Evolutionary conservation across 1,140 invertebrate genomes (phyloP), one percentile per base, ranked within the genome.

Genomic region (Aphis craccivora): DNA sequence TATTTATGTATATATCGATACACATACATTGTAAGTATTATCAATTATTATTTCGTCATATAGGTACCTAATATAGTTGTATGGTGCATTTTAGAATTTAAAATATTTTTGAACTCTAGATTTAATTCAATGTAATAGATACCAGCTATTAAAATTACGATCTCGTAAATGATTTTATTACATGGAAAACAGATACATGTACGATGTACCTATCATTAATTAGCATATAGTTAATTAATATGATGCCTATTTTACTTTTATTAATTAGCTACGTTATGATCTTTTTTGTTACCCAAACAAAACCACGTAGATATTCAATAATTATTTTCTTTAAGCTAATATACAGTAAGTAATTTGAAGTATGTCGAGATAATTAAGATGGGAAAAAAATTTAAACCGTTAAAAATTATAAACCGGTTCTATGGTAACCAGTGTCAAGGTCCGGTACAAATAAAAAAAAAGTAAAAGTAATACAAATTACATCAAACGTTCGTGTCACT

Each of bases 391-490:
- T 6, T 18, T 86, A 48, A 43, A 87, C 40, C 23, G 40, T 87
- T 87, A 87, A 87, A 45, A 45, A 86, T 23, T 45, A 87, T 30
- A 87, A 45, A 87, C 30, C 40, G 43, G 84, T 45, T 87, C 43
- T 45, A 11, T 30, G 25, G 84, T 87, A 87, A 87, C 43, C 25
- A 45, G 40, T 87, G 84, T 30, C 84, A 45, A 43, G 84, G 84
- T 87, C 40, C 43, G 30, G 25, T 87, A 43, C 9, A 18, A 35
- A 40, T 35, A 51, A 40, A 84, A 25, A 18, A 88, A 87, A 87
- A 88, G 86, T 88, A 88, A 48, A 88, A 51, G 86, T 25, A 88
- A 51, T 3, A 43, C 43, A 87, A 87, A 43, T 43, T 86, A 45
- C 84, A 87, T 87, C 25, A n/a, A 48, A 87, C 30, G 25, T 86